Evolutionary conservation across 2,888 invertebrate species (phyloP).

Genomic region (Chloromyia formosa): DNA sequence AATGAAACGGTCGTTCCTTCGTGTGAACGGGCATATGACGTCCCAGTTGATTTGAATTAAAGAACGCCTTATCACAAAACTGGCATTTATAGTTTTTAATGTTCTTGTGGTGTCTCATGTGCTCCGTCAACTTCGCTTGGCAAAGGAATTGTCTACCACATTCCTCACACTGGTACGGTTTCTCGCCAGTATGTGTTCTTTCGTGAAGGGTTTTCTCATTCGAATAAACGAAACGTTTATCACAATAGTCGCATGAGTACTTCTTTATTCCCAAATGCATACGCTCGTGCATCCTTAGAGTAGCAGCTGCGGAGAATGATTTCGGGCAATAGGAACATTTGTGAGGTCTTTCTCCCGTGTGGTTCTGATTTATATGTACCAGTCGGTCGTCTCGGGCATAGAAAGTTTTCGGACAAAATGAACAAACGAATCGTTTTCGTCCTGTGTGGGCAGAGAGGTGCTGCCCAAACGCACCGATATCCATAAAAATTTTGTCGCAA

Average conservation of each 20-base stretch:
- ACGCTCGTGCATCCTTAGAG: slow-evolving; percentile 34
- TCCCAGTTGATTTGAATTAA: slow-evolving; percentile 56
- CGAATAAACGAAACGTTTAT: slow-evolving; percentile 56
- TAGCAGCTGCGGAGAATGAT: slow-evolving; percentile 39
- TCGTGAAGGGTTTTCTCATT: slow-evolving; percentile 56
- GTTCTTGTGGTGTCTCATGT: slow-evolving; percentile 57
- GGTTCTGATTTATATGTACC: background rate
- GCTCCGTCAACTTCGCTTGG: slow-evolving; percentile 57
- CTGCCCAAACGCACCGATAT: background rate
- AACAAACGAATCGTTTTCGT: slow-evolving; percentile 8
- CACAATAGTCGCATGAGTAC: slow-evolving; percentile 50
- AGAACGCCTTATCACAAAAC: slow-evolving; percentile 56
- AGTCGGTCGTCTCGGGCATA: no score
- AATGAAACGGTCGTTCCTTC: slow-evolving; percentile 54
- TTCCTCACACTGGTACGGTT: slow-evolving; percentile 58
- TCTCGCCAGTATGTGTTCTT: slow-evolving; percentile 54
- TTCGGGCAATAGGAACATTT: slow-evolving; percentile 39
- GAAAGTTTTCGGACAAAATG: slow-evolving; percentile 28
- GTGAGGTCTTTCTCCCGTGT: slow-evolving; percentile 29
- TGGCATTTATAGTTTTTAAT: slow-evolving; percentile 57
- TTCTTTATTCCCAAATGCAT: slow-evolving; percentile 28
- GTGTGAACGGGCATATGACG: slow-evolving; percentile 60
- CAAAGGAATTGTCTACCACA: slow-evolving; percentile 58
- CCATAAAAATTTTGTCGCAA: slow-evolving; percentile 19
- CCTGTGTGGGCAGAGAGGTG: slow-evolving; percentile 13